A percentile compares a stretch with the other conserved stretches of the same genome.
phyloP scores from a whole-genome alignment of 2,888 invertebrate genomes.

The Drosophila subquinaria region DNA sequence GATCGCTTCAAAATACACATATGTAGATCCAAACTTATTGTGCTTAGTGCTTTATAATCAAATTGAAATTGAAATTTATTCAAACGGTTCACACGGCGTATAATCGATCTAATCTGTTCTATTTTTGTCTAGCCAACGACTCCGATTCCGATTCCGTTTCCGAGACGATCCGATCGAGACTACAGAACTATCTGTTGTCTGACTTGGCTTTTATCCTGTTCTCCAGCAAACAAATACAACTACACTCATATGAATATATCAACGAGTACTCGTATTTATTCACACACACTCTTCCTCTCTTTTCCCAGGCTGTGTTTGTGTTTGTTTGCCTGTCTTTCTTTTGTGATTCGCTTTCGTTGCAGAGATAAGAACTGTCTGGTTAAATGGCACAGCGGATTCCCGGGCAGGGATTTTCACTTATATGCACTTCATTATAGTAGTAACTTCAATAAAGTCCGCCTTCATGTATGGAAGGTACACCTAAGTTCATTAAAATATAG shows the following conservation, averaged over 20 bases:
- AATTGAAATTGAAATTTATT: slow-evolving; percentile 70
- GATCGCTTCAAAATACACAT: slow-evolving; percentile 22
- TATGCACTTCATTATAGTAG: slow-evolving; percentile 26
- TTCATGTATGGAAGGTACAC: not conserved
- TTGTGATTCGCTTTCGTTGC: slow-evolving; percentile 16
- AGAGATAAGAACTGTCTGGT: slow-evolving; percentile 28
- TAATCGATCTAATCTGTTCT: slow-evolving; percentile 39
- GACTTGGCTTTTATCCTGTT: slow-evolving; percentile 57
- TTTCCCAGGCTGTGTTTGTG: slow-evolving; percentile 15
- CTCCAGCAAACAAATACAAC: slow-evolving; percentile 9
- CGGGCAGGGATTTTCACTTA: slow-evolving; percentile 15
- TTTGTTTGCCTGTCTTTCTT: slow-evolving; percentile 12
- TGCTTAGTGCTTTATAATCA: slow-evolving; percentile 21
- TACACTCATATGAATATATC: slow-evolving; percentile 3
- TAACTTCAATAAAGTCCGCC: slow-evolving; percentile 23
- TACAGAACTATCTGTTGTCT: slow-evolving; percentile 15
- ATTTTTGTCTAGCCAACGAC: not conserved
- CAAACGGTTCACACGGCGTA: slow-evolving; percentile 61
- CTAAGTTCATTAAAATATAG: not conserved
- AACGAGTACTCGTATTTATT: slow-evolving; percentile 9
- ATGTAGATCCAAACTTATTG: slow-evolving; percentile 28
- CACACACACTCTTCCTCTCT: slow-evolving; percentile 2
- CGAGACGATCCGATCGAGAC: slow-evolving; percentile 21
- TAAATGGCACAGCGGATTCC: not conserved
- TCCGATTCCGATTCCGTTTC: not conserved